Evolutionary conservation across 2,888 invertebrate species (phyloP).

Genomic region (Drosophila anceps): DNA sequence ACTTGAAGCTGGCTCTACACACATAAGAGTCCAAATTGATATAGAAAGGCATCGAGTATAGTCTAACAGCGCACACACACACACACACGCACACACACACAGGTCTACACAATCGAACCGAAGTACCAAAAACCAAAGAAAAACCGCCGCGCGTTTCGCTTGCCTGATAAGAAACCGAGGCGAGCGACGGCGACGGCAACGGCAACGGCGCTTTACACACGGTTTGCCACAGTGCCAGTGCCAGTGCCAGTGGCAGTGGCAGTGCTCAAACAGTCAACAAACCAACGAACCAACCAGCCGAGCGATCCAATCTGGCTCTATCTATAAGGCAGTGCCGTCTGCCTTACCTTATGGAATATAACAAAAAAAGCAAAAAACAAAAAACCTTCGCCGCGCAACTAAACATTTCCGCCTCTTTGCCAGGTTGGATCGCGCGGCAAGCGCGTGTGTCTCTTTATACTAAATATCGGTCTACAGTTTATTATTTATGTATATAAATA

Average conservation of each 20-base stretch:
- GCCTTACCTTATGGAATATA: slow-evolving; percentile 26
- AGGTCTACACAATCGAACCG: slow-evolving; percentile 29
- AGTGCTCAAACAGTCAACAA: slow-evolving; percentile 45
- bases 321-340: slow-evolving; percentile 40
- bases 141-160: slow-evolving; percentile 58
- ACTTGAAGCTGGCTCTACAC: slow-evolving; percentile 28
- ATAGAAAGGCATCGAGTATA: slow-evolving; percentile 28
- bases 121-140: slow-evolving; percentile 40
- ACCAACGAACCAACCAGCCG: slow-evolving; percentile 26
- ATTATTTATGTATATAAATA: not conserved
- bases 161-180: slow-evolving; percentile 51
- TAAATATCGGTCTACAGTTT: not conserved
- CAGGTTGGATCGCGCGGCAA: slow-evolving; percentile 28
- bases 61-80: slow-evolving; percentile 15
- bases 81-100: slow-evolving; percentile 14
- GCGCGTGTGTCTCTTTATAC: slow-evolving; percentile 27
- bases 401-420: slow-evolving; percentile 37
- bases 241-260: slow-evolving; percentile 21
- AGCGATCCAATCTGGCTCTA: slow-evolving; percentile 55
- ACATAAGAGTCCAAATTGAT: slow-evolving; percentile 31
- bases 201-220: slow-evolving; percentile 11
- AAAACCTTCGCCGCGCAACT: slow-evolving; percentile 28
- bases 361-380: slow-evolving; percentile 11
- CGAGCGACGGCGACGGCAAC: slow-evolving; percentile 8
- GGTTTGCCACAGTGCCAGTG: slow-evolving; percentile 19